These are phyloP conservation scores for Yasuhikotakia modesta DNA, from an alignment of 2,797 vertebrate genomes.

Conservation along the genomic window DNA sequence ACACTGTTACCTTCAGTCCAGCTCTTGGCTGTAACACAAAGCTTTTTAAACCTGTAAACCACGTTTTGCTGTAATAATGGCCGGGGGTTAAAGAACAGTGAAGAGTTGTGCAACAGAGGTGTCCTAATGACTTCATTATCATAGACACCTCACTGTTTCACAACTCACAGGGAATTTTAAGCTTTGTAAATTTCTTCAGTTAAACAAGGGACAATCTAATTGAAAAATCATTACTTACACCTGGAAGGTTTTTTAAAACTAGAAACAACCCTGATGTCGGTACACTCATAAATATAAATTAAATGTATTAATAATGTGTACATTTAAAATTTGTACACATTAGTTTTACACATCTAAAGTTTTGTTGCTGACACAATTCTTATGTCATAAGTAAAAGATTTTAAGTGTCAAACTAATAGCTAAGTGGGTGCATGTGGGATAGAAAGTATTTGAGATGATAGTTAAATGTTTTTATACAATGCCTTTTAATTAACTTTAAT, in stretches of 20 bases:
- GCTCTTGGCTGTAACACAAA: constrained; percentile 23
- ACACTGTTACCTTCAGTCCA: not conserved
- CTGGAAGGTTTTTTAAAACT: not conserved
- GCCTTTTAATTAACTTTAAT: no score
- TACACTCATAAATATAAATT: no score
- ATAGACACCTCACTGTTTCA: constrained; percentile 19
- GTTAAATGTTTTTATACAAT: no score
- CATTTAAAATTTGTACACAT: no score
- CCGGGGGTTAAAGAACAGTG: not conserved
- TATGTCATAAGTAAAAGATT: no score
- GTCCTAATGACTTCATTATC: constrained; percentile 30
- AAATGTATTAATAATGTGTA: no score
- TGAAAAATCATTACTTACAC: not conserved
- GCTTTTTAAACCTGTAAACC: constrained; percentile 18
- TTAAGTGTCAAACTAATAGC: not conserved
- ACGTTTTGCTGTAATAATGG: constrained; percentile 32
- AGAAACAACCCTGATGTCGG: not conserved
- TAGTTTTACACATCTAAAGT: no score
- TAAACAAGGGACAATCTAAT: not conserved
- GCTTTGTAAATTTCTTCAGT: not conserved
- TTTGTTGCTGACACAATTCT: no score
- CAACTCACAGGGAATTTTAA: not conserved
- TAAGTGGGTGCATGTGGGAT: no score
- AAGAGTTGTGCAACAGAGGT: constrained; percentile 35
- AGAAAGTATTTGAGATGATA: no score